A percentile compares a stretch with the other conserved stretches of the same genome.
Conservation (phyloP, 2,113 vertebrate species). For the Redunca redunca region DNA sequence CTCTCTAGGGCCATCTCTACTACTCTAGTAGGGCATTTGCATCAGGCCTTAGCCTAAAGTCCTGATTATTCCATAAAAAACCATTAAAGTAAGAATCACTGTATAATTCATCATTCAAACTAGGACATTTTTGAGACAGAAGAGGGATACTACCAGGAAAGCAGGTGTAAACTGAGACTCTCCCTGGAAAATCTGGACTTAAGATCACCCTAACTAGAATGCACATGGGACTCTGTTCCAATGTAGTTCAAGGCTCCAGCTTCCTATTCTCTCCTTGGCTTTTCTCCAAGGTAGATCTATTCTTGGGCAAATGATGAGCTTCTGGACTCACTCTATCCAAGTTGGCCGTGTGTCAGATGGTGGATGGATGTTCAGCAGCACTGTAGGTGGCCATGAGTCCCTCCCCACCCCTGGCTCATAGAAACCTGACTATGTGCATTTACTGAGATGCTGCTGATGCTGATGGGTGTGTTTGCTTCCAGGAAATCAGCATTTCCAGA, state of each 20-base stretch:
- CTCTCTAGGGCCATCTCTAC: not conserved
- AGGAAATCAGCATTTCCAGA: not conserved
- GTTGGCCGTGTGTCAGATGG: not conserved
- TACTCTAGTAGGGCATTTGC: not conserved
- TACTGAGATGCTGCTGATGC: not conserved
- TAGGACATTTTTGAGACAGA: not conserved
- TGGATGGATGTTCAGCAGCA: not conserved
- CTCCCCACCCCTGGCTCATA: not conserved
- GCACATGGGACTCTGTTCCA: not conserved
- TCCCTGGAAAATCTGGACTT: not conserved
- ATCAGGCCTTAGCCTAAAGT: not conserved
- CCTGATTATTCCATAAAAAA: not conserved
- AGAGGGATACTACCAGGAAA: not conserved
- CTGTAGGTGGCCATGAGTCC: not conserved
- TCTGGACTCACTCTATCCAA: not conserved
- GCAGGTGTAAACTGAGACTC: not conserved
- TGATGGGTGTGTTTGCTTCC: not conserved
- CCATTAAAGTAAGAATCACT: not conserved
- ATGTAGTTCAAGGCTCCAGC: not conserved
- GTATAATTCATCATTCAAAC: not conserved
- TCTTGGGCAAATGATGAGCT: not conserved
- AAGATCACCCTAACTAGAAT: not conserved
- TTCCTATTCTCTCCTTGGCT: not conserved
- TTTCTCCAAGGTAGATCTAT: not conserved
- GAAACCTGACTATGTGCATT: not conserved